Percentiles rank a stretch among this genome's conserved stretches.
Conservation (phyloP, 2,113 vertebrate species). For the Numenius arquata region DNA sequence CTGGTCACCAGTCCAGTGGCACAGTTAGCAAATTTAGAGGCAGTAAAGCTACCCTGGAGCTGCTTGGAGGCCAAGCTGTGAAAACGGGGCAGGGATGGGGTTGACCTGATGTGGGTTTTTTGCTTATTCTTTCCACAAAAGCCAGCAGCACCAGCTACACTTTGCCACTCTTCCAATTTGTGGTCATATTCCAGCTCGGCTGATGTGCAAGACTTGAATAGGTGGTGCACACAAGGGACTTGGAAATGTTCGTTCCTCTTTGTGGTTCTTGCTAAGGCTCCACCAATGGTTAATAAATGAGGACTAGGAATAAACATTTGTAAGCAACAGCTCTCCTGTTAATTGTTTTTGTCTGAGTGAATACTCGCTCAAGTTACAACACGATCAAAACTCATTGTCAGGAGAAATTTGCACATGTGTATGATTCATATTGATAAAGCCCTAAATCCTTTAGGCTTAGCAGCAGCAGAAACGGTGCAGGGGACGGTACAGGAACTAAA, state of each 20-base stretch:
- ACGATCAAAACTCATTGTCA: not conserved
- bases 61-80: not conserved
- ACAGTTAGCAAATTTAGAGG: not conserved
- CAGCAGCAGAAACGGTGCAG: not conserved
- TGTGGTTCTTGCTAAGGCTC: slow-evolving; percentile 1
- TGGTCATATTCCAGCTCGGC: not conserved
- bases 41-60: not conserved
- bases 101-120: not conserved
- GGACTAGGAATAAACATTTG: not conserved
- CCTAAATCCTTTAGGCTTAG: not conserved
- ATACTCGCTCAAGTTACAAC: slow-evolving; percentile 25
- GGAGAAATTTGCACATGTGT: slow-evolving; percentile 3
- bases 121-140: not conserved
- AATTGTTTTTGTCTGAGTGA: slow-evolving; percentile 56
- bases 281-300: slow-evolving; percentile 25
- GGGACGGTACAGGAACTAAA: not conserved
- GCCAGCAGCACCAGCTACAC: not conserved
- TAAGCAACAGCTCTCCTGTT: slow-evolving; percentile 4
- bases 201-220: not conserved
- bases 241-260: not conserved
- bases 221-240: not conserved
- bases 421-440: slow-evolving; percentile 51
- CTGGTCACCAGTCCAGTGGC: not conserved
- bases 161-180: not conserved
- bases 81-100: not conserved